Conservation (phyloP, 2,113 vertebrate genomes). For the Ovibos moschatus region DNA sequence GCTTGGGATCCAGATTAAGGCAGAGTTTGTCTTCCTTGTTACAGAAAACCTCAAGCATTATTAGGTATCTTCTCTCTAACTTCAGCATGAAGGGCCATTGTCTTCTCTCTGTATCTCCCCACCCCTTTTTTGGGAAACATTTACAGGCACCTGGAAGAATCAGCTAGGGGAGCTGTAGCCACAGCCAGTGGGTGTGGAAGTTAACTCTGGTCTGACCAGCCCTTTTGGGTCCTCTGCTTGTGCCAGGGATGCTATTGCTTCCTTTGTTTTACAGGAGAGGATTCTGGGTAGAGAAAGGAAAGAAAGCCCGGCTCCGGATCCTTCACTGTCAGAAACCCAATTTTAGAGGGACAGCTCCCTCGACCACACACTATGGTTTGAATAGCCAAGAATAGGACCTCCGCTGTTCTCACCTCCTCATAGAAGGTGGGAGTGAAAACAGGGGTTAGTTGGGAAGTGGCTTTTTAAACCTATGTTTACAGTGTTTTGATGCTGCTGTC, state of each 20-base stretch:
- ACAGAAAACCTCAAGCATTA: not conserved
- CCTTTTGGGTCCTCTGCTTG: not conserved
- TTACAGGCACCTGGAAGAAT: not conserved
- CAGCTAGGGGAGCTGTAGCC: not conserved
- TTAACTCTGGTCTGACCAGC: not conserved
- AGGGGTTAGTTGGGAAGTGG: constrained; percentile 62
- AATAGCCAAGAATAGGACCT: constrained; percentile 58
- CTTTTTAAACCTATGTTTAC: constrained; percentile 68
- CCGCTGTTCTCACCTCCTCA: constrained; percentile 28
- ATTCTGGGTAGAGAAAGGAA: not conserved
- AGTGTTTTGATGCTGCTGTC: constrained; percentile 57
- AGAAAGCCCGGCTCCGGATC: not conserved
- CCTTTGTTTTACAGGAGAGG: not conserved
- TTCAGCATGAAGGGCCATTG: not conserved
- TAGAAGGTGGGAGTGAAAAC: constrained; percentile 52
- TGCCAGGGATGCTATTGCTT: not conserved
- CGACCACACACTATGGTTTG: constrained; percentile 24
- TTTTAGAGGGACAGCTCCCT: not conserved
- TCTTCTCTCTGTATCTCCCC: not conserved
- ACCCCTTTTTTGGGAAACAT: not conserved
- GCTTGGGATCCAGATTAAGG: not conserved
- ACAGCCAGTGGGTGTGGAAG: not conserved
- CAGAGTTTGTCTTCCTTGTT: not conserved
- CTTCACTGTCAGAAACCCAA: not conserved
- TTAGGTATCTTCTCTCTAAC: not conserved